These are phyloP conservation scores for Oreochromis aureus DNA, from an alignment of 2,113 vertebrate species.

Conservation along the genomic window DNA sequence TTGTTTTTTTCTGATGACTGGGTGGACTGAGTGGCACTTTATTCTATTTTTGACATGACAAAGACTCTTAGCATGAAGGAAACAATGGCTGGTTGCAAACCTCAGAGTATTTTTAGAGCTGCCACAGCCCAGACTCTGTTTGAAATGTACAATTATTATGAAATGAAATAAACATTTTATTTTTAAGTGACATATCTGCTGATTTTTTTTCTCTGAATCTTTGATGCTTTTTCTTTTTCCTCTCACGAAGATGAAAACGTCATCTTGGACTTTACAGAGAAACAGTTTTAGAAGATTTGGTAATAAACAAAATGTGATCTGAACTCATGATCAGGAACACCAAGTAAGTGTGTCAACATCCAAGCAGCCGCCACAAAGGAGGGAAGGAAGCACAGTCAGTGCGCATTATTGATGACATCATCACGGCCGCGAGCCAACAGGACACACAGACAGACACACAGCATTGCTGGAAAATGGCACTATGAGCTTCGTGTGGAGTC, in stretches of 20 bases:
- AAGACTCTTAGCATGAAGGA: neutral
- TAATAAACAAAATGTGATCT: neutral
- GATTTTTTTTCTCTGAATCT: fast-evolving
- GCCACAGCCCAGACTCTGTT: neutral
- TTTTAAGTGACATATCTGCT: neutral
- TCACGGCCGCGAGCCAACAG: fast-evolving
- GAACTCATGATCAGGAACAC: neutral
- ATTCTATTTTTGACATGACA: neutral
- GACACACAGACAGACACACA: neutral
- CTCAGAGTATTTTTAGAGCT: neutral
- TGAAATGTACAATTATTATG: neutral
- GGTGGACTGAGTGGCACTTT: neutral
- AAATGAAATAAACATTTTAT: neutral
- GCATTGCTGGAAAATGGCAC: neutral
- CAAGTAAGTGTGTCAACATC: neutral
- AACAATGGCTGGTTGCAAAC: neutral
- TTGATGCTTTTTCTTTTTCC: neutral
- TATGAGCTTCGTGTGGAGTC: neutral
- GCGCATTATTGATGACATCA: neutral
- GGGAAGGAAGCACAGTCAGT: neutral
- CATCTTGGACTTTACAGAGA: fast-evolving
- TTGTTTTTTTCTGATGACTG: neutral
- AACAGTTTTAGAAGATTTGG: neutral
- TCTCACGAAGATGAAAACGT: neutral
- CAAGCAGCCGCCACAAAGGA: neutral